A percentile compares a stretch with the other conserved stretches of the same genome.
These are phyloP conservation scores for Maccullochella peelii DNA, from an alignment of 2,113 vertebrate species.

Conservation along the genomic window DNA sequence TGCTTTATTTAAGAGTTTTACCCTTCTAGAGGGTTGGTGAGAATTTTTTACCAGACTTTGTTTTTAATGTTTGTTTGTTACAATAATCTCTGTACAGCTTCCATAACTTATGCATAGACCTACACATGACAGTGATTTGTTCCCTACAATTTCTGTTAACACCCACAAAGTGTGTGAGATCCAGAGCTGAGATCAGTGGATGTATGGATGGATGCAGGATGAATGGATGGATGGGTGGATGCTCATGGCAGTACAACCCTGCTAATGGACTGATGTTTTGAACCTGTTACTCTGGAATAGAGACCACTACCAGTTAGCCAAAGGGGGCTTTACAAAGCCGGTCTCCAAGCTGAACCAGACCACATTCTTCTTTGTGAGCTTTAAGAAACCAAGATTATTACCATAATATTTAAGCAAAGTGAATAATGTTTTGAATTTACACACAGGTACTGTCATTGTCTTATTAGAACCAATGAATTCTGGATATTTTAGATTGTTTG, in stretches of 20 bases:
- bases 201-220: constrained; percentile 22
- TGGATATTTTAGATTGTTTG: constrained; percentile 80
- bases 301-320: constrained; percentile 47
- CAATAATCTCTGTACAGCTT: constrained; percentile 84
- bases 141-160: constrained; percentile 53
- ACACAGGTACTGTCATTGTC: constrained; percentile 79
- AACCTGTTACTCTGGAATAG: constrained; percentile 23
- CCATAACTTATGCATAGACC: constrained; percentile 76
- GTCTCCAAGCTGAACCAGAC: constrained; percentile 55
- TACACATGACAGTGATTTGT: constrained; percentile 63
- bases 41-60: constrained; percentile 56
- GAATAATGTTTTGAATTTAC: constrained; percentile 77
- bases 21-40: constrained; percentile 59
- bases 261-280: constrained; percentile 50
- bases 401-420: constrained; percentile 82
- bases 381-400: constrained; percentile 76
- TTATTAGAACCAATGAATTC: constrained; percentile 81
- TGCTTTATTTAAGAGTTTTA: constrained; percentile 69
- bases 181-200: constrained; percentile 22
- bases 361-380: constrained; percentile 79
- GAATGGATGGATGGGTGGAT: constrained; percentile 32
- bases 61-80: constrained; percentile 76
- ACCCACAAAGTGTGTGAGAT: constrained; percentile 27
- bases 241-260: constrained; percentile 57
- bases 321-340: constrained; percentile 44